These are phyloP conservation scores for Antennarius maculatus DNA, from an alignment of 2,797 vertebrate genomes.

Conservation along the genomic window DNA sequence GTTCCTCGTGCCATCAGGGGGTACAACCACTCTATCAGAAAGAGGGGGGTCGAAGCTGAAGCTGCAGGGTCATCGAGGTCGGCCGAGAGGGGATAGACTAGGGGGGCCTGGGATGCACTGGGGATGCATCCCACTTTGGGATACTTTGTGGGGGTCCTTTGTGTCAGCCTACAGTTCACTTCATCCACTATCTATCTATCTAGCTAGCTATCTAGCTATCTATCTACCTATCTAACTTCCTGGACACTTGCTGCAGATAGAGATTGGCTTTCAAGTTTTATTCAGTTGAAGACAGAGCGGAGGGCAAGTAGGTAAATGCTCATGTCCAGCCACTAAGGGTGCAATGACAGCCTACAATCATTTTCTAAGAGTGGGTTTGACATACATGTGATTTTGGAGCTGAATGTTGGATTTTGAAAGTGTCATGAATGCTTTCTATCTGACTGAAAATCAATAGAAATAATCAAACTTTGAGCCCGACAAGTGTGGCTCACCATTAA, in stretches of 20 bases:
- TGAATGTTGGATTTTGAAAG: constrained; percentile 43
- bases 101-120: no score
- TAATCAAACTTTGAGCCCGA: constrained; percentile 27
- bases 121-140: no score
- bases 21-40: no score
- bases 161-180: no score
- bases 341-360: constrained; percentile 38
- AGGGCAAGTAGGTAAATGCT: constrained; percentile 48
- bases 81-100: no score
- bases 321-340: constrained; percentile 40
- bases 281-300: constrained; percentile 28
- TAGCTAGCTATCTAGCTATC: no score
- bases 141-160: no score
- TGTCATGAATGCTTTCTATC: constrained; percentile 35
- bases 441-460: constrained; percentile 23
- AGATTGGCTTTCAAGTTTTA: neutral
- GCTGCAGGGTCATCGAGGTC: no score
- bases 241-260: constrained; percentile 48
- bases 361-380: constrained; percentile 32
- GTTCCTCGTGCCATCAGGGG: no score
- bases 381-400: constrained; percentile 33
- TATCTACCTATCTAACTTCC: no score
- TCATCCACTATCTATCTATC: no score
- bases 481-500: constrained; percentile 1
- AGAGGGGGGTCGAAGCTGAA: no score